Percentiles rank a stretch among this genome's conserved stretches.
These are phyloP conservation scores for Sebastolobus altivelis DNA, from an alignment of 2,797 vertebrate species.

Conservation along the genomic window DNA sequence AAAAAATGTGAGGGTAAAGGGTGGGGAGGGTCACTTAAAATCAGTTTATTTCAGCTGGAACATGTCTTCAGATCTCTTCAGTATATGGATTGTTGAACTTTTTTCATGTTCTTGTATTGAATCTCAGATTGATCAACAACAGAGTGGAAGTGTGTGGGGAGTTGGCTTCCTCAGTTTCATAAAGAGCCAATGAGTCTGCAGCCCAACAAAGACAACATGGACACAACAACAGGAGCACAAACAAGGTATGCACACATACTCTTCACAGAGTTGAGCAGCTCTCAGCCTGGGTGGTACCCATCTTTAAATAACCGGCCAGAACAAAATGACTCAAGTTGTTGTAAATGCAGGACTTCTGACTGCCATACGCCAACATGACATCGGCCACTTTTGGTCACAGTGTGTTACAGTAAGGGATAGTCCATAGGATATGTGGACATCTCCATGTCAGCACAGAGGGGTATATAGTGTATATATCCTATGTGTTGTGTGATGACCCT, in stretches of 20 bases:
- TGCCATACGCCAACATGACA: too few relatives aligned
- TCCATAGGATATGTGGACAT: too few relatives aligned
- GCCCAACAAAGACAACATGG: conserved; percentile 3
- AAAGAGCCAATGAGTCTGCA: conserved; percentile 7
- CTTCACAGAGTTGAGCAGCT: background rate
- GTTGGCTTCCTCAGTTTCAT: background rate
- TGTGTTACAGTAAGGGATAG: too few relatives aligned
- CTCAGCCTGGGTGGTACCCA: background rate
- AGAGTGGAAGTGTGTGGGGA: background rate
- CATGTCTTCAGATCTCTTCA: background rate
- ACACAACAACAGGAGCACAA: background rate
- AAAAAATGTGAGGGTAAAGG: background rate
- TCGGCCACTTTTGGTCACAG: background rate
- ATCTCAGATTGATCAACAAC: conserved; percentile 10
- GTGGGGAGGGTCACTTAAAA: background rate
- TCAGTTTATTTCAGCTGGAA: background rate
- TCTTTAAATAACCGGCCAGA: background rate
- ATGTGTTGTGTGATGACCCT: background rate
- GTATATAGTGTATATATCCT: too few relatives aligned
- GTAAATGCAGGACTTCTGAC: background rate
- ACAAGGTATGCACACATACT: background rate
- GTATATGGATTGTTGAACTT: background rate
- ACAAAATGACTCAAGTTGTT: background rate
- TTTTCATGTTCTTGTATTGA: background rate
- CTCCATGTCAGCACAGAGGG: too few relatives aligned